phyloP scores from a whole-genome alignment of 2,888 invertebrate genomes.

The Charanyca ferruginea region DNA sequence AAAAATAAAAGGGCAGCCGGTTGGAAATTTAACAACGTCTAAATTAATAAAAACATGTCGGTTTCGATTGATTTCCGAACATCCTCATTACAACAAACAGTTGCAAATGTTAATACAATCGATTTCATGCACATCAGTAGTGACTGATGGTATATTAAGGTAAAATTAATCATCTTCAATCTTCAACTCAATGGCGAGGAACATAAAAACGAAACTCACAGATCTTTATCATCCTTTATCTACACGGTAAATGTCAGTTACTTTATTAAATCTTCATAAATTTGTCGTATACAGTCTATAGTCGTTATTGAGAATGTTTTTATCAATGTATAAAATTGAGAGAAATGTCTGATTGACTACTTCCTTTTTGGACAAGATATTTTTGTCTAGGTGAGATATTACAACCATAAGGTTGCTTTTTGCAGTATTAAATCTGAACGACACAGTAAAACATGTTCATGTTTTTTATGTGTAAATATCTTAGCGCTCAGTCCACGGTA shows the following conservation, averaged over 20 bases:
- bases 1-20: not conserved
- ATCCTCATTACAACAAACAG: slow-evolving; percentile 20
- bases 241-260: slow-evolving; percentile 64
- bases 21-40: not conserved
- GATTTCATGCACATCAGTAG: slow-evolving; percentile 48
- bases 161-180: slow-evolving; percentile 63
- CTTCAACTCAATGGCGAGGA: slow-evolving; percentile 30
- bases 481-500: too few species aligned
- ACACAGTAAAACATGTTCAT: too few species aligned
- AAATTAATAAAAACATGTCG: slow-evolving; percentile 15
- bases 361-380: not conserved
- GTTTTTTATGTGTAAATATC: too few species aligned
- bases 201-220: slow-evolving; percentile 43
- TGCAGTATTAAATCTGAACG: too few species aligned
- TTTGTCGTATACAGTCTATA: slow-evolving; percentile 52
- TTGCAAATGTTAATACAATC: slow-evolving; percentile 38
- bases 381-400: too few species aligned
- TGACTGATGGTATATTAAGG: slow-evolving; percentile 40
- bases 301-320: slow-evolving; percentile 41
- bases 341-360: slow-evolving; percentile 9
- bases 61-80: not conserved
- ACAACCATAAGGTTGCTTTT: not conserved
- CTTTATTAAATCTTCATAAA: slow-evolving; percentile 67
- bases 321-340: slow-evolving; percentile 32
- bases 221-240: slow-evolving; percentile 63